These are phyloP conservation scores for Argyrosomus japonicus DNA, from an alignment of 2,113 vertebrate species.

Conservation along the genomic window DNA sequence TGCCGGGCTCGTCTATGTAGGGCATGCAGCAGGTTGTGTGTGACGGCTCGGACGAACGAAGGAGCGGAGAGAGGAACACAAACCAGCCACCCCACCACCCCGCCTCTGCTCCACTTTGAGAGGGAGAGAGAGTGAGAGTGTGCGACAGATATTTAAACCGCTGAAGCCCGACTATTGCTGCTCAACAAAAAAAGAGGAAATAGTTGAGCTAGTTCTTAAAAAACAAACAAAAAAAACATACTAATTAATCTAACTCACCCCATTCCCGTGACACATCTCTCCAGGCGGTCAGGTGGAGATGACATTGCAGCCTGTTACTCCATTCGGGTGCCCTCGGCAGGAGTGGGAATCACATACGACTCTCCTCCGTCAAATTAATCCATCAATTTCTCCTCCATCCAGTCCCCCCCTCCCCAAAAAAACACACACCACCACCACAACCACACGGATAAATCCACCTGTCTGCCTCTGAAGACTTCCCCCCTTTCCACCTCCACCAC, in stretches of 20 bases:
- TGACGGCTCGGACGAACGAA: constrained; percentile 63
- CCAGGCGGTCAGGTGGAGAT: constrained; percentile 82
- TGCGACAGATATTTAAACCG: constrained; percentile 43
- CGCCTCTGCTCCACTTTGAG: constrained; percentile 71
- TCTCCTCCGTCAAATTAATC: constrained; percentile 74
- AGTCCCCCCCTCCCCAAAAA: constrained; percentile 9
- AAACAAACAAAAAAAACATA: background rate
- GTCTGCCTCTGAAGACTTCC: constrained; percentile 71
- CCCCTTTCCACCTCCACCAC: constrained; percentile 20
- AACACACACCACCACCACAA: constrained; percentile 19
- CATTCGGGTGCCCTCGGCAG: constrained; percentile 77
- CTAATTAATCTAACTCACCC: constrained; percentile 85
- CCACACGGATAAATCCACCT: constrained; percentile 78
- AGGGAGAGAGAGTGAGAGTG: constrained; percentile 26
- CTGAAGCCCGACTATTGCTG: constrained; percentile 14
- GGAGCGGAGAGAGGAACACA: constrained; percentile 35
- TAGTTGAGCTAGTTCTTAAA: constrained; percentile 14
- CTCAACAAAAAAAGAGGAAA: background rate
- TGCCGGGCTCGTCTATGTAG: constrained; percentile 74
- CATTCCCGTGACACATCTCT: constrained; percentile 93
- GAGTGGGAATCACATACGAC: constrained; percentile 72
- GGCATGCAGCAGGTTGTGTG: constrained; percentile 85
- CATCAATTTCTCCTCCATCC: constrained; percentile 69
- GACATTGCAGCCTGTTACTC: constrained; percentile 85
- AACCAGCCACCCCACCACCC: constrained; percentile 10